phyloP scores from a whole-genome alignment of 1,140 invertebrate genomes.

The Trachelipus rathkii region DNA sequence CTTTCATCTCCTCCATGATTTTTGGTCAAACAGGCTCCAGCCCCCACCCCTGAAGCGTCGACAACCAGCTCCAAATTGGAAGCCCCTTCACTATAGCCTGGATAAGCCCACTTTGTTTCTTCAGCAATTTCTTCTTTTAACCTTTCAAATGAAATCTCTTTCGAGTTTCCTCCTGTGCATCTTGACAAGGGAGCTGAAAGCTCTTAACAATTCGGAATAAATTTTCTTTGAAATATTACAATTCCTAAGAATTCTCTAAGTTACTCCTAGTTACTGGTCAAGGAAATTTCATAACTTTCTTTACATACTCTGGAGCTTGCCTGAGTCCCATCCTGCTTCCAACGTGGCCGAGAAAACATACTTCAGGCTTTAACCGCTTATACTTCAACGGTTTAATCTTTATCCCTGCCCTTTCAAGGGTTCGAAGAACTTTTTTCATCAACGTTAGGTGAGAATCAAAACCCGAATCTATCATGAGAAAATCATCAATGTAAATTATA shows the following conservation, averaged over 20 bases:
- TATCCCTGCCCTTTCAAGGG: not conserved
- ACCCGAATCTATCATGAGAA: not conserved
- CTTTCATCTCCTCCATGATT: no score
- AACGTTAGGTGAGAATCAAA: conserved; percentile 8
- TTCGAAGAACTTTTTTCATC: not conserved
- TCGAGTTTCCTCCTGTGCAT: no score
- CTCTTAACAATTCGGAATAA: conserved; percentile 12
- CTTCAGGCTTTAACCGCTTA: not conserved
- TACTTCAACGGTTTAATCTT: conserved; percentile 18
- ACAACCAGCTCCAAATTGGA: no score
- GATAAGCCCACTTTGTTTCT: no score
- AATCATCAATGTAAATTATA: conserved; percentile 19
- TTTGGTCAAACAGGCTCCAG: no score
- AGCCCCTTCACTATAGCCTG: no score
- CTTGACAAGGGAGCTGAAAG: no score
- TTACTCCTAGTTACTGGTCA: not conserved
- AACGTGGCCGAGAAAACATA: conserved; percentile 19
- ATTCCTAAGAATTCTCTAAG: not conserved
- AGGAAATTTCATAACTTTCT: not conserved
- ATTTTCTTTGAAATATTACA: conserved; percentile 23
- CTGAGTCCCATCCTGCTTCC: not conserved
- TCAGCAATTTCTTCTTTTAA: not conserved
- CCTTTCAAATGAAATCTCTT: not conserved
- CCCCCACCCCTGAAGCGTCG: no score
- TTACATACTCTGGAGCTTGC: not conserved